Base-by-base conservation (phyloP, 2,888 invertebrate genomes). In the Apodemia hepburni region DNA sequence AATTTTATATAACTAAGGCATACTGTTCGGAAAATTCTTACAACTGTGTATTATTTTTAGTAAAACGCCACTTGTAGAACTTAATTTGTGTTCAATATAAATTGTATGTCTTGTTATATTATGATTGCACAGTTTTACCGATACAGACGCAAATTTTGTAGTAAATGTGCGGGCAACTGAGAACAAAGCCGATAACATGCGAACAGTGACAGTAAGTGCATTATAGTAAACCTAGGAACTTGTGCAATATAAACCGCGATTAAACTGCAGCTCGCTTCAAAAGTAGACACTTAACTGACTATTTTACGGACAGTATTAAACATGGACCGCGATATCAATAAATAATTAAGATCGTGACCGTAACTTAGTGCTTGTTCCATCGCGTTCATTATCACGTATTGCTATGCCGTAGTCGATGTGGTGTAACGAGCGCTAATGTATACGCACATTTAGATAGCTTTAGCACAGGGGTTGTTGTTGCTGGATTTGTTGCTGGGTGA, bases 201-300 rank as follows among this genome's bases (percentile, higher is more conserved):
- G 8, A 57, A 29, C 57, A 57, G 57, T 57, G 57, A 57, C n/a
- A 51, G 51, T 29, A 27, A 29, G 57, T 5, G 2, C 45, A 17
- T 47, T 29, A 57, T n/a, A 57, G 12, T 29, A 15, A n/a, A 51
- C 49, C 17, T 49, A 54, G 54, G 29, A 57, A 29, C 29, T 29
- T 57, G 57, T 57, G 57, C 57, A 57, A 57, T 57, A 51, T 12
- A 22, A 22, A 12, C 51, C 47, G 38, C 38, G 11, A 47, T n/a
- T 17, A 47, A 8, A 17, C 47, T 47, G 2, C n/a, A 17, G 2
- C 47, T 47, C 47, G 47, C 17, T 47, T 47, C 47, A 47, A 47
- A 47, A 47, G 17, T 17, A 47, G 47, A 47, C 47, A 17, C 47
- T 47, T 17, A 8, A 47, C 47, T 17, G 15, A n/a, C 6, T 8